Percentiles rank a stretch among this genome's conserved stretches.
Conservation (phyloP, 1,140 invertebrate genomes). For the Melanaphis sacchari region DNA sequence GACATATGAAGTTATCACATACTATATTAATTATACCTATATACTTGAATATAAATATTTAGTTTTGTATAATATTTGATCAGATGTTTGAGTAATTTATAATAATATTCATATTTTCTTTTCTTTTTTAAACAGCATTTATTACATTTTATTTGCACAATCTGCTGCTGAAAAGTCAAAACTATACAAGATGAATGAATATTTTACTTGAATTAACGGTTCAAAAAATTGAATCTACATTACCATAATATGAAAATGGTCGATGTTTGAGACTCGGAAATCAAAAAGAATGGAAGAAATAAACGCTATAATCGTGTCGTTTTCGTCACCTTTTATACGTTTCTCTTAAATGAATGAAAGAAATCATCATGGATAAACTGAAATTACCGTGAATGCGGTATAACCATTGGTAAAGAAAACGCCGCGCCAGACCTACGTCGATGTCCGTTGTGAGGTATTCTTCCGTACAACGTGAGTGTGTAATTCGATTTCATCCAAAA, state of each 20-base stretch:
- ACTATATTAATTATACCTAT: background rate
- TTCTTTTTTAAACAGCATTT: background rate
- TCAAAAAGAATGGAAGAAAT: conserved; percentile 34
- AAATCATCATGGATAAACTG: conserved; percentile 43
- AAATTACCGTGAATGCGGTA: conserved; percentile 46
- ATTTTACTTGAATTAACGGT: background rate
- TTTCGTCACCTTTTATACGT: background rate
- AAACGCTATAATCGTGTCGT: background rate
- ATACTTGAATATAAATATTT: too few relatives aligned
- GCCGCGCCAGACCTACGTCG: conserved; percentile 45
- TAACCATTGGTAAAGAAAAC: conserved; percentile 19
- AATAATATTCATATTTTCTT: background rate
- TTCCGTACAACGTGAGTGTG: background rate
- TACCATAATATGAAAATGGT: background rate
- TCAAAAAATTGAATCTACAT: background rate
- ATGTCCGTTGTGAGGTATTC: conserved; percentile 16
- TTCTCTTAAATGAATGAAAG: conserved; percentile 44
- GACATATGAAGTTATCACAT: background rate
- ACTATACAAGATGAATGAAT: background rate
- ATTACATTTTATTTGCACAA: background rate
- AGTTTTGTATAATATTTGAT: background rate
- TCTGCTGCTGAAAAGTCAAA: background rate
- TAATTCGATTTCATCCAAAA: background rate
- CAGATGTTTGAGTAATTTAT: background rate
- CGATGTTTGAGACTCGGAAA: background rate